Percentiles rank a stretch among this genome's conserved stretches.
Evolutionary conservation across 2,113 vertebrate species (phyloP).

Genomic region (Syngnathus scovelli): DNA sequence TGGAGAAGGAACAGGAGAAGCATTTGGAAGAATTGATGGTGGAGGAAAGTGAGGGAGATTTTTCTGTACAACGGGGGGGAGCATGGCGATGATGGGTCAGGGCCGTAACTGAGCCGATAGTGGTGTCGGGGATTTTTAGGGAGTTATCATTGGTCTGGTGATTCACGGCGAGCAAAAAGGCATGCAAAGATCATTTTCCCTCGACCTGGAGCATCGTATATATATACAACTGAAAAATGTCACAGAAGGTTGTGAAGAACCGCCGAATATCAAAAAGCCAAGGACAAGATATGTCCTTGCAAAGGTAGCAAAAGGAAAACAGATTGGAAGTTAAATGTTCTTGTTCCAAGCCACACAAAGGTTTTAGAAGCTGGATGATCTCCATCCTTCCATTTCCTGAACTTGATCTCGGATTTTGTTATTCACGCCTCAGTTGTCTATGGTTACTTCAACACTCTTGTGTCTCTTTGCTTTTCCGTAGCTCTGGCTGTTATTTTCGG

Average conservation of each 20-base stretch:
- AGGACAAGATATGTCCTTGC: background rate
- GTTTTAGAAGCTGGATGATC: background rate
- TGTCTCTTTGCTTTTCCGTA: background rate
- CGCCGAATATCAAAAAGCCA: background rate
- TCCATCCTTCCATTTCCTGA: too few relatives aligned
- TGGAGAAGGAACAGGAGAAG: constrained; percentile 44
- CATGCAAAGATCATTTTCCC: constrained; percentile 31
- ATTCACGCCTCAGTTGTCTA: background rate
- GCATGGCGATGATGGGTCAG: constrained; percentile 43
- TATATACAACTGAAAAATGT: constrained; percentile 42
- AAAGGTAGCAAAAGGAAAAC: background rate
- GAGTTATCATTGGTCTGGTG: constrained; percentile 50
- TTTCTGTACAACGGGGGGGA: constrained; percentile 19
- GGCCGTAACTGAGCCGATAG: constrained; percentile 42
- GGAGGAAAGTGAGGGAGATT: constrained; percentile 35
- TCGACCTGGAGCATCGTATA: constrained; percentile 34
- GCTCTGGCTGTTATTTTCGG: background rate
- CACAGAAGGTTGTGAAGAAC: background rate
- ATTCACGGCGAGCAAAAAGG: constrained; percentile 39
- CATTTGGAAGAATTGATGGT: constrained; percentile 38
- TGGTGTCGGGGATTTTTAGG: constrained; percentile 37
- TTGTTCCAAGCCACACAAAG: background rate
- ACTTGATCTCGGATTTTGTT: background rate
- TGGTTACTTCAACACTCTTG: background rate
- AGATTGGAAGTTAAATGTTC: background rate